Base-by-base conservation (phyloP, 2,888 invertebrate genomes). In the Lepidocyrtoides sp. region DNA sequence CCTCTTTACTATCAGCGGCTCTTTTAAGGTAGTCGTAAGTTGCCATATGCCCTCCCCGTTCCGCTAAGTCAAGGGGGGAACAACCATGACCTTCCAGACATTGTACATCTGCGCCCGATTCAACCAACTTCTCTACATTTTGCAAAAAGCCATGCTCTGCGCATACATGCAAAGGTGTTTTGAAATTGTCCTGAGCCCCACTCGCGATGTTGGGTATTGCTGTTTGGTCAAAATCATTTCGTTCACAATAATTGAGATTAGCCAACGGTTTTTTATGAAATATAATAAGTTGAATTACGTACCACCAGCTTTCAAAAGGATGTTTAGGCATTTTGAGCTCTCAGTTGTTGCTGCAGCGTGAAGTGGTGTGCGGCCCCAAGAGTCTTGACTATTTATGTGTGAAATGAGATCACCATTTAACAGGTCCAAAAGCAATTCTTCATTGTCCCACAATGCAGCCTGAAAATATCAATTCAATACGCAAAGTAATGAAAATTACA, bases 381-480 rank as follows among this genome's bases (percentile, higher is more conserved):
- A 96, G 95, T 98, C 98, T 66, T 96, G 96, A 36, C 97, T 97
- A 95, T 98, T 96, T 60, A 97, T 96, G 92, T 96, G 96, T 92
- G 94, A 95, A 93, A 96, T 96, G 83, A 97, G 97, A 0, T 98
- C 98, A 0, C 96, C 96, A 63, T 96, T 96, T 7, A 98, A 94
- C 36, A 98, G 96, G 95, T 98, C 98, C 94, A 97, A 97, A n/a
- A 98, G 95, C 0, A 98, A 96, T 95, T 98, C 98, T 20, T 97
- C 96, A 95, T 98, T 98, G 95, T 98, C 98, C 98, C 98, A 98
- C 17, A 98, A 95, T 0, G 98, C 98, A 14, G 98, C 98, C 97
- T 97, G 93, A 60, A 95, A 94, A 81, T n/a, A n/a, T n/a, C n/a
- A n/a, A 89, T 82, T 72, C 5, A 81, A 41, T 85, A 69, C 2